These are phyloP conservation scores for Plebejus anna DNA, from an alignment of 2,888 invertebrate genomes.

Conservation along the genomic window DNA sequence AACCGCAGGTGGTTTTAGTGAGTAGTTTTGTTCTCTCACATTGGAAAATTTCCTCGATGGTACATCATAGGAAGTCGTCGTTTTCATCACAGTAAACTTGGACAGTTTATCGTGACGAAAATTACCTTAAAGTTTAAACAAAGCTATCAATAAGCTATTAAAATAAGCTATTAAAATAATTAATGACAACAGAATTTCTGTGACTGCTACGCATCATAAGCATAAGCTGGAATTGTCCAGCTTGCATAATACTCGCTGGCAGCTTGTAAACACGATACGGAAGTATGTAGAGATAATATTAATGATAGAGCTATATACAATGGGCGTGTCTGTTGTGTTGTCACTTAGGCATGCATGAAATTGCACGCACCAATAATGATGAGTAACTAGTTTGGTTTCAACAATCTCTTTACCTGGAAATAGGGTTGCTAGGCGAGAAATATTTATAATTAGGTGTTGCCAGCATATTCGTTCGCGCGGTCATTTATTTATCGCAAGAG, in stretches of 20 bases:
- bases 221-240: not conserved
- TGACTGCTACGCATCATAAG: not conserved
- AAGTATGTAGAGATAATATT: not conserved
- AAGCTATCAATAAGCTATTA: not conserved
- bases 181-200: not conserved
- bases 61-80: too few relatives aligned
- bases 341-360: slow-evolving; percentile 8
- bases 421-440: not conserved
- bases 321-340: not conserved
- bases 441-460: not conserved
- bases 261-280: not conserved
- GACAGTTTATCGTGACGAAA: too few relatives aligned
- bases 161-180: not conserved
- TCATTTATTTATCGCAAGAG: too few relatives aligned
- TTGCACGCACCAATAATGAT: not conserved
- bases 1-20: too few relatives aligned
- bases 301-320: not conserved
- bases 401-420: not conserved
- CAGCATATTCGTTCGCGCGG: too few relatives aligned
- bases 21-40: too few relatives aligned
- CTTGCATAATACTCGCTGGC: not conserved
- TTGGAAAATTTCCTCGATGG: too few relatives aligned
- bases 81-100: too few relatives aligned
- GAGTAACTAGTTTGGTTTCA: not conserved
- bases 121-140: too few relatives aligned